These are phyloP conservation scores for Leptopilina boulardi DNA, from an alignment of 1,140 invertebrate genomes.

Conservation along the genomic window DNA sequence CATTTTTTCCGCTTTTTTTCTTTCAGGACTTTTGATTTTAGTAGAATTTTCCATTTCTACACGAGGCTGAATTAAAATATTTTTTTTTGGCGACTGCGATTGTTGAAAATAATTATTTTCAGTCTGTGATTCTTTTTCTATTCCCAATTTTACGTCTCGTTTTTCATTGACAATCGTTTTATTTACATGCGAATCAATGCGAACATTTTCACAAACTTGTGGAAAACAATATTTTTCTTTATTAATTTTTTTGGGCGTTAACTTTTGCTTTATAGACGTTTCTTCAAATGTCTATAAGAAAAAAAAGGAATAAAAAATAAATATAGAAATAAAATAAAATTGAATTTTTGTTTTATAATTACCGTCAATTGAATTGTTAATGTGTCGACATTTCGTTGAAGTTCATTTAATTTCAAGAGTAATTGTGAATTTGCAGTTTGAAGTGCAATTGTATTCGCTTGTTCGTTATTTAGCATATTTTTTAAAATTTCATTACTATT, in stretches of 20 bases:
- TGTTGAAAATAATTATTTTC: conserved; percentile 29
- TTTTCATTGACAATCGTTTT: background rate
- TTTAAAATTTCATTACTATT: conserved; percentile 61
- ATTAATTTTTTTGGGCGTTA: background rate
- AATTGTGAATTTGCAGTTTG: conserved; percentile 66
- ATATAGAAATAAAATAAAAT: conserved; percentile 14
- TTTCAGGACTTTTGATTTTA: background rate
- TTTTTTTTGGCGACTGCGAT: background rate
- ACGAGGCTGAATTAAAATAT: background rate
- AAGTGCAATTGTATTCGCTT: conserved; percentile 61
- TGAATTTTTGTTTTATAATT: conserved; percentile 40
- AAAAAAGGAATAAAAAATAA: background rate
- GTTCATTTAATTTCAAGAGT: conserved; percentile 65
- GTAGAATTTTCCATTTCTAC: background rate
- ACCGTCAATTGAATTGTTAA: conserved; percentile 69
- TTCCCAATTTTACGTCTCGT: background rate
- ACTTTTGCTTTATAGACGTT: background rate
- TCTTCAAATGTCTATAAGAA: conserved; percentile 53
- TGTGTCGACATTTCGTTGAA: conserved; percentile 69
- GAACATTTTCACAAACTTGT: background rate
- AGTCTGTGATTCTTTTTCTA: conserved; percentile 19
- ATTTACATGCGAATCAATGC: background rate
- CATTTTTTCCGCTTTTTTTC: background rate
- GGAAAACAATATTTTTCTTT: background rate
- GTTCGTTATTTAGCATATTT: conserved; percentile 61